phyloP scores from a whole-genome alignment of 2,113 vertebrate genomes.

The Saimiri boliviensis region DNA sequence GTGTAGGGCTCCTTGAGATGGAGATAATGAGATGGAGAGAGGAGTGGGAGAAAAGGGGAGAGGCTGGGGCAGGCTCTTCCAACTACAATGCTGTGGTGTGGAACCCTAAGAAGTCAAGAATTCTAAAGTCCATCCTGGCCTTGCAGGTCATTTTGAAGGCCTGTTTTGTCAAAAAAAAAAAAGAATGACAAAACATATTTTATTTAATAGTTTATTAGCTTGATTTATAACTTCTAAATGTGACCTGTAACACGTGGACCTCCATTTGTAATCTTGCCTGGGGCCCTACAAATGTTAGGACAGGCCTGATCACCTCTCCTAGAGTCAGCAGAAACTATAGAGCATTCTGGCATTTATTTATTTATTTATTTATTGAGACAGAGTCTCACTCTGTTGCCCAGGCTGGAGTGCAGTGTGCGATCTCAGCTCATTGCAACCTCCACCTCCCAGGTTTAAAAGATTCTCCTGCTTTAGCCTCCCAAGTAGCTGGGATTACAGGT shows the following conservation, averaged over 20 bases:
- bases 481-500: too few relatives aligned
- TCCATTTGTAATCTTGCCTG: background rate
- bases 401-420: too few relatives aligned
- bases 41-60: background rate
- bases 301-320: background rate
- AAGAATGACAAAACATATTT: background rate
- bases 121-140: background rate
- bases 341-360: background rate
- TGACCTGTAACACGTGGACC: background rate
- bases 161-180: background rate
- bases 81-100: background rate
- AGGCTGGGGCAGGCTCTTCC: background rate
- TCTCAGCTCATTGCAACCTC: too few relatives aligned
- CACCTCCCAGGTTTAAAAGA: too few relatives aligned
- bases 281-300: background rate
- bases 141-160: background rate
- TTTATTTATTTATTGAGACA: too few relatives aligned
- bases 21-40: background rate
- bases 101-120: background rate
- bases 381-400: too few relatives aligned
- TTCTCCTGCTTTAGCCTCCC: too few relatives aligned
- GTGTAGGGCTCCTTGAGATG: background rate
- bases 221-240: conserved; percentile 35
- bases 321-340: background rate
- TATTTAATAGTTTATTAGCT: background rate